Percentiles rank a stretch among this genome's conserved stretches.
phyloP scores from a whole-genome alignment of 2,113 vertebrate genomes.

The Sminthopsis crassicaudata region DNA sequence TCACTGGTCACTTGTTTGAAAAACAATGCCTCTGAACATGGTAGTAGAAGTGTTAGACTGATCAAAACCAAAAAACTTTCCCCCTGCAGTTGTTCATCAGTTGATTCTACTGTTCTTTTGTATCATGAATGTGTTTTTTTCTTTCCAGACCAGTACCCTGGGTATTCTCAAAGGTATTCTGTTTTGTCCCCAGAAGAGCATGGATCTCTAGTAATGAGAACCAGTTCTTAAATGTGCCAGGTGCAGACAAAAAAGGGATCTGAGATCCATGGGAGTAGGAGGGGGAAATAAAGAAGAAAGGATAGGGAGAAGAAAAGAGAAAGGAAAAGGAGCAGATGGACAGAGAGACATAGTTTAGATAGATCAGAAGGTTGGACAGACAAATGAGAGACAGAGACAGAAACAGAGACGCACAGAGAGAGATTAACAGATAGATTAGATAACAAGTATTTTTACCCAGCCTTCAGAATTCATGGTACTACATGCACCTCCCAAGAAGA shows the following conservation, averaged over 20 bases:
- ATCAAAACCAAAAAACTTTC: background rate
- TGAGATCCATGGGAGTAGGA: background rate
- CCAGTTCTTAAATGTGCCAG: background rate
- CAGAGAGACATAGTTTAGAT: background rate
- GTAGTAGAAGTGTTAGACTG: background rate
- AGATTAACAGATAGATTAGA: background rate
- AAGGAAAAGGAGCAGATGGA: background rate
- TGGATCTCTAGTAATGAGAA: background rate
- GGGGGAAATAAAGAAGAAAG: background rate
- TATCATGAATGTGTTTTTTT: background rate
- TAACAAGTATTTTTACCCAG: background rate
- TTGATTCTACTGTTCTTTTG: background rate
- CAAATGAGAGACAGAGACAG: too few relatives aligned
- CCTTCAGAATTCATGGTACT: background rate
- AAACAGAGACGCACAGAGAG: too few relatives aligned
- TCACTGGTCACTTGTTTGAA: background rate
- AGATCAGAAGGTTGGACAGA: background rate
- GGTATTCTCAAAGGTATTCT: background rate
- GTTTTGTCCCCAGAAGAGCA: background rate
- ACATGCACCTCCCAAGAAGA: background rate
- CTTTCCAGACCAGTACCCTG: background rate
- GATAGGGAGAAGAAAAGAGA: background rate
- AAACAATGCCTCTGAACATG: background rate
- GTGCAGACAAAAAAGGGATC: background rate
- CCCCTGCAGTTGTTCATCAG: background rate